These are phyloP conservation scores for Dendrocopos noguchii DNA, from an alignment of 2,113 vertebrate genomes.

Conservation along the genomic window DNA sequence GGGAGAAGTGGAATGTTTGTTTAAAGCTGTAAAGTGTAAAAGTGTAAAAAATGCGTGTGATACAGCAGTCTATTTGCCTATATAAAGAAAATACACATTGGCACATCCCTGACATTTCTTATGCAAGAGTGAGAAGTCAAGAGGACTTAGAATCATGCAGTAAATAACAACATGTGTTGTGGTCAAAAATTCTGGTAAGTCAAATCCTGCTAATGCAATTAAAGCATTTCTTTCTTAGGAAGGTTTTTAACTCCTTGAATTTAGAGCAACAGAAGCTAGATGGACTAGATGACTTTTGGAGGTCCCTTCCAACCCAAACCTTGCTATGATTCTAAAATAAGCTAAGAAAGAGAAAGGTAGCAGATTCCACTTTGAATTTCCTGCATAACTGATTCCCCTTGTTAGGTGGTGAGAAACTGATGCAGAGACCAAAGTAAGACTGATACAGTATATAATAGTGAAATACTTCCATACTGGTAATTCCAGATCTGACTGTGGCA, in stretches of 20 bases:
- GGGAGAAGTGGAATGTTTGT: constrained; percentile 26
- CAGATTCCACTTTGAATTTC: background rate
- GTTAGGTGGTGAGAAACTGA: background rate
- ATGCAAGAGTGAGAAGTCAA: constrained; percentile 27
- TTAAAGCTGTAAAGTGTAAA: constrained; percentile 31
- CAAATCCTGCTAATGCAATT: background rate
- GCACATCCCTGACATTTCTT: constrained; percentile 2
- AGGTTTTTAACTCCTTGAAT: background rate
- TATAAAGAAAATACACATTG: constrained; percentile 28
- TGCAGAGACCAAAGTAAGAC: background rate
- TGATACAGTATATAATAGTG: background rate
- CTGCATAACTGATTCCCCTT: background rate
- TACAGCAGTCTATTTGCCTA: constrained; percentile 9
- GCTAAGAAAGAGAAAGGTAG: background rate
- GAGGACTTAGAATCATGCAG: background rate
- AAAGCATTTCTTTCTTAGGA: background rate
- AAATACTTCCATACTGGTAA: background rate
- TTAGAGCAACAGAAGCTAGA: background rate
- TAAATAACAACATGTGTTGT: background rate
- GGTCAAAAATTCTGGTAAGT: background rate
- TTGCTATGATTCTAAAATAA: background rate
- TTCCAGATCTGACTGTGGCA: background rate
- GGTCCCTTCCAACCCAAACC: too few species aligned
- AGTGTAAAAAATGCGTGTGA: constrained; percentile 35
- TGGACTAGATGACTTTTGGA: too few species aligned